A percentile compares a stretch with the other conserved stretches of the same genome.
These are phyloP conservation scores for Haliaeetus leucogaster DNA, from an alignment of 2,113 vertebrate genomes.

Conservation along the genomic window DNA sequence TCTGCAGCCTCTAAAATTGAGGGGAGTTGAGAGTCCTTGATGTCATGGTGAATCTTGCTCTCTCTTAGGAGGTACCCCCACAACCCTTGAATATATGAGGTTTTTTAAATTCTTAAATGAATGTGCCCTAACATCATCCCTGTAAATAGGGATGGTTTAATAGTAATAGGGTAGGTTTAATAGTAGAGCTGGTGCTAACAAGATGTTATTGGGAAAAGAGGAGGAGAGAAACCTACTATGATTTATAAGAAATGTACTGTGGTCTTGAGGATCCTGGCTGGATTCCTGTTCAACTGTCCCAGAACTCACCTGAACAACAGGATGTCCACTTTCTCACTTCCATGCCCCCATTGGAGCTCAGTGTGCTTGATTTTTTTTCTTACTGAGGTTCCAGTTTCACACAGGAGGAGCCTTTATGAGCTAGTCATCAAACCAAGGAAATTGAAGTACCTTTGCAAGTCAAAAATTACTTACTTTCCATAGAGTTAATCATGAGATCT, in stretches of 20 bases:
- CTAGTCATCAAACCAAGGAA: neutral
- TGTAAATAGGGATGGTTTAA: neutral
- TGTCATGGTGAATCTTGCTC: neutral
- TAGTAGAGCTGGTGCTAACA: neutral
- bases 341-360: neutral
- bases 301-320: neutral
- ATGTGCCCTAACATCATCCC: neutral
- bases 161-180: too few species aligned
- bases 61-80: neutral
- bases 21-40: neutral
- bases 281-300: neutral
- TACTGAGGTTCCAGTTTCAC: neutral
- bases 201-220: neutral
- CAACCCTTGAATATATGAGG: neutral
- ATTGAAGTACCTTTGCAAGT: neutral
- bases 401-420: neutral
- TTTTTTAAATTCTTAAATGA: neutral
- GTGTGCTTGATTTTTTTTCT: neutral
- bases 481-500: neutral
- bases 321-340: neutral
- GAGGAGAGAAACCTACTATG: neutral
- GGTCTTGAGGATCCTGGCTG: neutral
- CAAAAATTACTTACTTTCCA: neutral
- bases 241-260: neutral
- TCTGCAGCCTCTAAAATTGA: neutral